These are phyloP conservation scores for Chiloscyllium punctatum DNA, from an alignment of 2,797 vertebrate species.

Conservation along the genomic window DNA sequence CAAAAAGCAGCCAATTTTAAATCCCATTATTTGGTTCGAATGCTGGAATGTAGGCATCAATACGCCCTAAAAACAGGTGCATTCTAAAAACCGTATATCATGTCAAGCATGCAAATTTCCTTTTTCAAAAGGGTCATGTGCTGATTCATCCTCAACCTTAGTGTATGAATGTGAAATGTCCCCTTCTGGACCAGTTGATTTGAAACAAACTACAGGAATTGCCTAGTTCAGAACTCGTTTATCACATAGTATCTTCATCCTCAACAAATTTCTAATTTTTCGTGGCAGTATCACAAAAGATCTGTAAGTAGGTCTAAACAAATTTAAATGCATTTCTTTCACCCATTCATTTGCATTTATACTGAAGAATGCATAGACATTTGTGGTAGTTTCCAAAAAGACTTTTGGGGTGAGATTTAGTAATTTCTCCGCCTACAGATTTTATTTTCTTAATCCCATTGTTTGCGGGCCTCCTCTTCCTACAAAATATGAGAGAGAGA, in stretches of 20 bases:
- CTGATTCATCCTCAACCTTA: not conserved
- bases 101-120: not conserved
- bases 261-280: not conserved
- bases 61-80: not conserved
- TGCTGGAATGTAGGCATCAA: not conserved
- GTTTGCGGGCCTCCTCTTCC: not conserved
- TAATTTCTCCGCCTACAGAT: not conserved
- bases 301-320: not conserved
- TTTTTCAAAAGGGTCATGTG: not conserved
- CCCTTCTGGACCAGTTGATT: not conserved
- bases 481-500: not conserved
- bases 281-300: not conserved
- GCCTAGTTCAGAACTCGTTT: not conserved
- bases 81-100: not conserved
- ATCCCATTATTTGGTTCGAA: not conserved
- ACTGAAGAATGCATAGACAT: not conserved
- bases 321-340: not conserved
- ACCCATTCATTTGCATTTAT: not conserved
- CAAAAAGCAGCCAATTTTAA: not conserved
- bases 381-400: not conserved
- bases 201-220: not conserved
- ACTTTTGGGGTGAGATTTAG: not conserved
- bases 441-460: not conserved
- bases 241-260: not conserved
- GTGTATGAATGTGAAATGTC: not conserved